These are phyloP conservation scores for Glossophaga mutica DNA, from an alignment of 2,797 vertebrate genomes.

Conservation along the genomic window DNA sequence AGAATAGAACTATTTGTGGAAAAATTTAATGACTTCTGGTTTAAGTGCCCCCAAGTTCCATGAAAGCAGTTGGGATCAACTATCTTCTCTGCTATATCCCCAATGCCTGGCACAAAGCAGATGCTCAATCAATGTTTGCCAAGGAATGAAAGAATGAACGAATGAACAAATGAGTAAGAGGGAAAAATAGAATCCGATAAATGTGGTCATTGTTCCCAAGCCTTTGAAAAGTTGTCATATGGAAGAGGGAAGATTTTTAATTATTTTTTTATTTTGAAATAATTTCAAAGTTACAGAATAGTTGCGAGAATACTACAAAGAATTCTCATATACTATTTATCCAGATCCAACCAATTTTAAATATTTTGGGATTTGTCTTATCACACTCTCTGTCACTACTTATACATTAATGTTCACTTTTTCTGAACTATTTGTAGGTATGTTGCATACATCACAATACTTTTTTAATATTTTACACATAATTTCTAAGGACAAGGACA, in stretches of 20 bases:
- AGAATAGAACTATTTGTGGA: not conserved
- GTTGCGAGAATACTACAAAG: not conserved
- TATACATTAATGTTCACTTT: not conserved
- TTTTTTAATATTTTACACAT: not conserved
- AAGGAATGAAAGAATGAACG: not conserved
- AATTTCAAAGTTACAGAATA: conserved; percentile 13
- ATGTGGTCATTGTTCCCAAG: not conserved
- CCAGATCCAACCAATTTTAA: not conserved
- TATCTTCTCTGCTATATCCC: not conserved
- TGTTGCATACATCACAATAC: not conserved
- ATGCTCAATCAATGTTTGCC: not conserved
- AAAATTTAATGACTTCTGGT: not conserved
- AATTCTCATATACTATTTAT: not conserved
- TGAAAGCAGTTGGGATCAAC: not conserved
- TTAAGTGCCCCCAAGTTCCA: not conserved
- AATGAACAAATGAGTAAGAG: not conserved
- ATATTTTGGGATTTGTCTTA: not conserved
- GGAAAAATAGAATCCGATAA: not conserved
- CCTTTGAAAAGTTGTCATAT: not conserved
- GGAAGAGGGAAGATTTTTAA: not conserved
- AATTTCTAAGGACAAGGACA: not conserved
- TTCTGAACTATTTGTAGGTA: not conserved
- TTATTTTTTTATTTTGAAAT: not conserved
- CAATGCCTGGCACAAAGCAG: not conserved
- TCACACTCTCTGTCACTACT: not conserved